Evolutionary conservation across 2,113 vertebrate species (phyloP).

Genomic region (Gasterosteus aculeatus): DNA sequence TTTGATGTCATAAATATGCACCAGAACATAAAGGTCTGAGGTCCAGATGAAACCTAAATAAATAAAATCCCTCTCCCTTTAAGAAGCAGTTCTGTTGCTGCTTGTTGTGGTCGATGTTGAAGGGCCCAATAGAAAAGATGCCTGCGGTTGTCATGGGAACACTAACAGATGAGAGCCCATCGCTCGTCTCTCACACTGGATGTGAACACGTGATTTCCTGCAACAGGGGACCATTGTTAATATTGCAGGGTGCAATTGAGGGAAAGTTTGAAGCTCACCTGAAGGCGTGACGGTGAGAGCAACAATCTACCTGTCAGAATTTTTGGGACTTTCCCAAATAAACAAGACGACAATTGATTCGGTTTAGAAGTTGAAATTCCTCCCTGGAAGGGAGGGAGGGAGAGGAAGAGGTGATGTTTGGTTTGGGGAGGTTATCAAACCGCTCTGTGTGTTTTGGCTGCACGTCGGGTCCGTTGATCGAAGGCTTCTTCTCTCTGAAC

Average conservation of each 20-base stretch:
- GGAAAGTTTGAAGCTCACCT: background rate
- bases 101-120: background rate
- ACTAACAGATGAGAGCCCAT: background rate
- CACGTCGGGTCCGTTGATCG: background rate
- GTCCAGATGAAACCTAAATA: background rate
- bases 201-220: conserved; percentile 13
- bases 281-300: background rate
- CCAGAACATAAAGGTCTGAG: too few relatives aligned
- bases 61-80: background rate
- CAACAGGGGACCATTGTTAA: background rate
- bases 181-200: too few relatives aligned
- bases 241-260: background rate
- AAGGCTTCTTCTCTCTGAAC: conserved; percentile 15
- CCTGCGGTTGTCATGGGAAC: background rate
- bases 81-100: background rate
- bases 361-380: too few relatives aligned
- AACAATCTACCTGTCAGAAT: background rate
- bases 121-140: background rate
- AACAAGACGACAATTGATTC: too few relatives aligned
- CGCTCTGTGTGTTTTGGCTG: background rate
- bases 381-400: background rate
- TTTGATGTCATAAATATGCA: background rate
- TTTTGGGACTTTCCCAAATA: too few relatives aligned
- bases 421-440: background rate
- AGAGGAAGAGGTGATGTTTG: background rate